Evolutionary conservation across 2,113 vertebrate species (phyloP).

Genomic region (Serilophus lunatus): DNA sequence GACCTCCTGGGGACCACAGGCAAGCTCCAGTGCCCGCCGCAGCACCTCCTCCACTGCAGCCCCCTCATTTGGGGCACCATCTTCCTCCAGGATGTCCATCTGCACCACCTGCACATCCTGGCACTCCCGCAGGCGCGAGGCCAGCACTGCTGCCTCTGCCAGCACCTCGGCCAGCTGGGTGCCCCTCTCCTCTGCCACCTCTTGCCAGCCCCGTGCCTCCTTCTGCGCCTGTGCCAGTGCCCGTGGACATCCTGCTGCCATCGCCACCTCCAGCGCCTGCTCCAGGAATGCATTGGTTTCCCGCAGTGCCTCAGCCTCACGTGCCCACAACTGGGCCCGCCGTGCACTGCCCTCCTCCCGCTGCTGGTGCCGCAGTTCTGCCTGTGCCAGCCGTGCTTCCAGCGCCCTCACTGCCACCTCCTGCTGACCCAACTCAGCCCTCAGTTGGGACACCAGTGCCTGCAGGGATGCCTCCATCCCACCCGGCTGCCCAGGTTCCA

Average conservation of each 20-base stretch:
- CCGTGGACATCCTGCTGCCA: neutral
- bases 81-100: fast-evolving
- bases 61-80: neutral
- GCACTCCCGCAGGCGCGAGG: neutral
- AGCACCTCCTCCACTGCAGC: neutral
- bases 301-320: neutral
- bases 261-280: neutral
- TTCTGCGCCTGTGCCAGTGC: neutral
- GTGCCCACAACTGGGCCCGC: neutral
- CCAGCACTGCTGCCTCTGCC: neutral
- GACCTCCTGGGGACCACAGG: neutral
- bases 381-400: neutral
- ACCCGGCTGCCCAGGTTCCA: fast-evolving
- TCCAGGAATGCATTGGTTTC: constrained; percentile 27
- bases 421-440: neutral
- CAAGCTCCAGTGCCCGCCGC: neutral
- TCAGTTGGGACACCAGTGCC: neutral
- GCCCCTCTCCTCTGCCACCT: neutral
- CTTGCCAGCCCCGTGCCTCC: neutral
- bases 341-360: neutral
- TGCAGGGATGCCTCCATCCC: neutral
- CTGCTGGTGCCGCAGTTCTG: neutral
- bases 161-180: neutral
- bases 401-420: neutral
- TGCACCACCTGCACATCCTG: neutral